Base-by-base conservation (phyloP, 2,113 vertebrate species). In the Galeopterus variegatus region DNA sequence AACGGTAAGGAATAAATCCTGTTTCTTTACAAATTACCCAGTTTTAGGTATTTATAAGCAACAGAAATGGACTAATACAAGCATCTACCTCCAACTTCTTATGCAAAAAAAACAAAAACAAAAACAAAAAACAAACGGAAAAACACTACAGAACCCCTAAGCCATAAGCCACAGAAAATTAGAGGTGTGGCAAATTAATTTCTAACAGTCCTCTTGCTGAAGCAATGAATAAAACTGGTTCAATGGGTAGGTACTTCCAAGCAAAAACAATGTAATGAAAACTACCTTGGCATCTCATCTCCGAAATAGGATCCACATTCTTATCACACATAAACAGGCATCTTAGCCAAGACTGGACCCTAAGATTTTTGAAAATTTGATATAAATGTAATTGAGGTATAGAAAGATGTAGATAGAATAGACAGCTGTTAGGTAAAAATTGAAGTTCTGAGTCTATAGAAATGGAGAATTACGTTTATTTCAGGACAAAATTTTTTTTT, bases 391-490 rank as follows among this genome's bases (percentile, higher is more conserved):
- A 48, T 64, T 12, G 14, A 21, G 21, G n/a, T 52, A 33, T 1
- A 87, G 41, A 89, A 87, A 54, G 60, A 84, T 76, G 7, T 65
- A 76, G 31, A 11, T 17, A 28, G 64, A 48, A 21, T 28, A 84
- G 36, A 83, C 17, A 93, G 76, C 18, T 82, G 13, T 24, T 41
- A 77, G 11, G 41, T 58, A 89, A 93, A 95, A 84, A 54, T 10
- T 62, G 6, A 93, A 92, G 26, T 90, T 93, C 56, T 87, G n/a
- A 93, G 83, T 87, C 26, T 81, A 28, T 41, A 62, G 13, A 94
- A 82, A 28, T 86, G 5, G n/a, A 90, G 8, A 77, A 67, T 7
- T 72, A 0, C 5, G 86, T 93, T 95, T 94, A 79, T 4, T 62
- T 92, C 6, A 83, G 23, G 52, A 87, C 17, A 82, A 85, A 62